A percentile compares a stretch with the other conserved stretches of the same genome.
Evolutionary conservation across 2,797 vertebrate genomes (phyloP).

Genomic region (Oreochromis grahami): DNA sequence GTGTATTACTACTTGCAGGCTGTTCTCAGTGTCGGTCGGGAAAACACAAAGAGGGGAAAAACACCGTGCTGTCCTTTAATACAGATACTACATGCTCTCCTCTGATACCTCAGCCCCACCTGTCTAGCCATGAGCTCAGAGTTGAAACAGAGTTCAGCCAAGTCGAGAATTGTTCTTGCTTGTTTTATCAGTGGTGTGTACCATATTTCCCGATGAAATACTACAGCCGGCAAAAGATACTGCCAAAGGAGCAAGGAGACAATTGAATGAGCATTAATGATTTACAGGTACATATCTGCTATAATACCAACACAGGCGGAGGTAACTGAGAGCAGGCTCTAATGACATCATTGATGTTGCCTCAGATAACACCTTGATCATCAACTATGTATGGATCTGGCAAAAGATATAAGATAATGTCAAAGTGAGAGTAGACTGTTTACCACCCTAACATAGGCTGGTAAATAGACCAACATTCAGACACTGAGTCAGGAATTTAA

Average conservation of each 20-base stretch:
- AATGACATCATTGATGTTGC: slow-evolving; percentile 70
- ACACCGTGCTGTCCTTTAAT: slow-evolving; percentile 11
- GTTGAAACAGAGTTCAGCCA: slow-evolving; percentile 79
- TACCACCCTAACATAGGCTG: slow-evolving; percentile 2
- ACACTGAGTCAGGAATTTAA: background rate
- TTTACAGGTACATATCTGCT: slow-evolving; percentile 76
- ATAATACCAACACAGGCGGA: slow-evolving; percentile 73
- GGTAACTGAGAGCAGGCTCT: slow-evolving; percentile 68
- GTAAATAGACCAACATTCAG: background rate
- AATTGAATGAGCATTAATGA: slow-evolving; percentile 74
- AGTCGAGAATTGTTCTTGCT: slow-evolving; percentile 60
- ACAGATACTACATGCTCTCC: slow-evolving; percentile 37
- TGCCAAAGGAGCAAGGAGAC: slow-evolving; percentile 54
- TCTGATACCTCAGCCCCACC: slow-evolving; percentile 58
- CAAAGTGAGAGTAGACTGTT: slow-evolving; percentile 61
- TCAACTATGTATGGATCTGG: slow-evolving; percentile 73
- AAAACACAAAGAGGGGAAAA: slow-evolving; percentile 16
- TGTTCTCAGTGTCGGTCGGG: background rate
- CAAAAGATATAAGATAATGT: slow-evolving; percentile 65
- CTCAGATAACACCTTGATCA: slow-evolving; percentile 72
- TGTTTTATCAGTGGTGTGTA: slow-evolving; percentile 71
- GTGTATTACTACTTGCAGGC: background rate
- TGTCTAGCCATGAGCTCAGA: slow-evolving; percentile 67
- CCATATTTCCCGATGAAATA: slow-evolving; percentile 75
- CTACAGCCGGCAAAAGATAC: slow-evolving; percentile 63